Base-by-base conservation (phyloP, 1,140 invertebrate species). In the Xylocopa sonorina region DNA sequence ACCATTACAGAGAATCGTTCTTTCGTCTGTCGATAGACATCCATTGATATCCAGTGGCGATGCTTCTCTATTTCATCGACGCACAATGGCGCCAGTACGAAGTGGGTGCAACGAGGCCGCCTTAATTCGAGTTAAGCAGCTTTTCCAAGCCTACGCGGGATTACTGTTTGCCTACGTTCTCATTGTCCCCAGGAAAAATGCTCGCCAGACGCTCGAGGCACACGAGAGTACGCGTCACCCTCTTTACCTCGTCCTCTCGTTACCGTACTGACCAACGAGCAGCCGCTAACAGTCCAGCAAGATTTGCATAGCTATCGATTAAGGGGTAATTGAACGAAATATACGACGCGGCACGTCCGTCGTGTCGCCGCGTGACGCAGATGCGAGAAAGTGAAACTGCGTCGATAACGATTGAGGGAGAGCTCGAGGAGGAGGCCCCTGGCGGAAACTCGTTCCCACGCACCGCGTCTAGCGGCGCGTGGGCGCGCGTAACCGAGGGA, bases 351-450 rank as follows among this genome's bases (percentile, higher is more conserved):
- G 67, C 18, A 73, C 41, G 57, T 72, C n/a, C 48, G 64, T 55
- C 48, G 83, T 85, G 79, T 82, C 55, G n/a, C n/a, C 84, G 83
- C 79, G 85, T 85, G 82, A 85, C 85, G 82, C 84, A 34, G 75
- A 85, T 85, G 83, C 84, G 79, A 85, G 68, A 69, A 74, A 85
- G 83, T 85, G 83, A 85, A 85, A 85, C 67, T 67, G 48, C 21
- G n/a, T 67, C 66, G 67, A 41, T n/a, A 14, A 46, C 50, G 53
- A 81, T 50, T 48, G 53, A 82, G 78, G 76, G 63, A 74, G 63
- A 81, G n/a, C n/a, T n/a, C n/a, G n/a, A n/a, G n/a, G n/a, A 69
- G n/a, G 24, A 51, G 27, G 53, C 4, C 29, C 46, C n/a, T n/a
- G n/a, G 48, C 75, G 78, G 38, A 85, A 85, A 85, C 68, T 51